Conservation (phyloP, 1,140 invertebrate species). For the Macrobrachium rosenbergii region DNA sequence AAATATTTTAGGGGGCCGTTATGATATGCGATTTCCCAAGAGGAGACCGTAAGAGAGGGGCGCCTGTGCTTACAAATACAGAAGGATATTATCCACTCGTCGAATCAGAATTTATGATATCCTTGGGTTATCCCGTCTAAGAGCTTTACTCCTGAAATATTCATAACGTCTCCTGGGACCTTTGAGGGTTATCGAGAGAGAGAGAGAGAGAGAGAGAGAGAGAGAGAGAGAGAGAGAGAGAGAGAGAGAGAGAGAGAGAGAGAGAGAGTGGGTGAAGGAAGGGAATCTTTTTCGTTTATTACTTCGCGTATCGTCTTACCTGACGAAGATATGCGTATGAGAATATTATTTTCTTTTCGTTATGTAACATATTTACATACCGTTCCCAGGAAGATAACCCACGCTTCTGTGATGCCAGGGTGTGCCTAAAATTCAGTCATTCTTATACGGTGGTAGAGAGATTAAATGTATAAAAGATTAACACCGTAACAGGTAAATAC, state of each 20-base stretch:
- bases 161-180: not conserved
- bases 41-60: not conserved
- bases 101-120: slow-evolving; percentile 16
- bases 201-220: slow-evolving; percentile 2
- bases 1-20: too few species aligned
- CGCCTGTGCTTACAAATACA: not conserved
- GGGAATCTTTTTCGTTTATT: not conserved
- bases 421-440: too few species aligned
- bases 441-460: too few species aligned
- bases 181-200: not conserved
- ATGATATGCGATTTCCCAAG: not conserved
- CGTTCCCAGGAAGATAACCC: too few species aligned
- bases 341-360: too few species aligned
- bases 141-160: slow-evolving; percentile 5
- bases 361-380: too few species aligned
- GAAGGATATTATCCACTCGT: not conserved
- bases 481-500: too few species aligned
- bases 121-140: not conserved
- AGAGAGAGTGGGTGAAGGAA: not conserved
- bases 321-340: too few species aligned
- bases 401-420: too few species aligned
- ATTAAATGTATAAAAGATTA: too few species aligned
- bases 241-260: slow-evolving; percentile 1
- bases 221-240: not conserved
- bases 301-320: too few species aligned